These are phyloP conservation scores for Drosophila cognata DNA, from an alignment of 2,888 invertebrate species.

Conservation along the genomic window DNA sequence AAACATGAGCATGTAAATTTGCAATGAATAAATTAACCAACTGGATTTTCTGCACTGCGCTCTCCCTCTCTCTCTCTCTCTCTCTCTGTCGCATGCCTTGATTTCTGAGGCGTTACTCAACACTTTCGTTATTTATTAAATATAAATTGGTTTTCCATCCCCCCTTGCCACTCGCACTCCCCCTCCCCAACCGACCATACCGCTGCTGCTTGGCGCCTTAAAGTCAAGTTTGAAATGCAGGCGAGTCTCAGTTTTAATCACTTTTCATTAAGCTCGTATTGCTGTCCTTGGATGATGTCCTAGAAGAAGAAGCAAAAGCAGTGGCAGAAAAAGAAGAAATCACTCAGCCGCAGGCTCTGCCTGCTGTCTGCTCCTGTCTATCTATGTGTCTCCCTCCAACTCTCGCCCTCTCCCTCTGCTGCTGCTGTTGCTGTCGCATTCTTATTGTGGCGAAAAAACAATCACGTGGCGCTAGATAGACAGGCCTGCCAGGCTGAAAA, in stretches of 20 bases:
- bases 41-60: conserved; percentile 39
- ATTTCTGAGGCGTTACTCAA: conserved; percentile 51
- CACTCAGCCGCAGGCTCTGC: conserved; percentile 55
- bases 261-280: conserved; percentile 65
- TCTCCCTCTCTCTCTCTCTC: not conserved
- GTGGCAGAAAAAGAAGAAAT: conserved; percentile 40
- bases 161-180: not conserved
- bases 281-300: conserved; percentile 52
- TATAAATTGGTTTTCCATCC: conserved; percentile 63
- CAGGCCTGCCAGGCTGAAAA: conserved; percentile 77
- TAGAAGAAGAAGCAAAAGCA: not conserved
- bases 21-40: conserved; percentile 77
- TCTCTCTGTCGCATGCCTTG: not conserved
- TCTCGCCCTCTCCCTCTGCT: not conserved
- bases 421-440: conserved; percentile 18
- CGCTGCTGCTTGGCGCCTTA: conserved; percentile 16
- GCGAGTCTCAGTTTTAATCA: conserved; percentile 64
- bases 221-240: conserved; percentile 37
- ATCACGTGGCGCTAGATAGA: conserved; percentile 75
- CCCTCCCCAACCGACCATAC: not conserved
- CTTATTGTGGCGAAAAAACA: conserved; percentile 66
- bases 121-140: conserved; percentile 77
- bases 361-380: conserved; percentile 19
- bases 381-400: not conserved
- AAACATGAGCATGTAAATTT: conserved; percentile 79